Evolutionary conservation across 2,888 invertebrate species (phyloP), one percentile per base, ranked within the genome.

Genomic region (Epiblema foenella): DNA sequence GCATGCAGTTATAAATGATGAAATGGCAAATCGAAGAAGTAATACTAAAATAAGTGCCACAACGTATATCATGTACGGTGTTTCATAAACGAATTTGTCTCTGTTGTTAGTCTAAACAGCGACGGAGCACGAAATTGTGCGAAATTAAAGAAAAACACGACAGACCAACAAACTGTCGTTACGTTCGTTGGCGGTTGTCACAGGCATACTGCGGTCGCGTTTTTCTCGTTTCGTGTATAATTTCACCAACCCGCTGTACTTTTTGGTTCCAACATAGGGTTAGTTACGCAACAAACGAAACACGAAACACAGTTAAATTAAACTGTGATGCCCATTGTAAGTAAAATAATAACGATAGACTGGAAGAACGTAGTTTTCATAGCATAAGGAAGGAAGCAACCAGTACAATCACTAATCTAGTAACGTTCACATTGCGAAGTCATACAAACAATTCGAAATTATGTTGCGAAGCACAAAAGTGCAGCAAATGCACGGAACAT

Each of bases 131-230:
- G 65, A 70, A 51, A 70, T 49, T 70, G 60, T 49, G 20, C 66
- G 24, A 70, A 71, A 71, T 71, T 71, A 71, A 67, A 71, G 66
- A 62, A 71, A 71, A 71, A 71, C 67, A 71, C 71, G 51, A 67
- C 37, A 49, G 39, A 52, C 29, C 39, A 39, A 60, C 70, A 66
- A 70, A 70, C 66, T 62, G 71, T 69, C 68, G 63, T 69, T 69
- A 24, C 68, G 56, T 66, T 71, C 56, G 58, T 60, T 46, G 70
- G 33, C 51, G 54, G 54, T 54, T 60, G 65, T 49, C 65, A 52
- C 70, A 56, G 51, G 49, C 60, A 24, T 18, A 58, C 49, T 18
- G 20, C 12, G 37, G 60, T 54, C 29, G 24, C 46, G 33, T 65
- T 59, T 68, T 60, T 70, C 60, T 66, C 52, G 33, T 60, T 64